These are phyloP conservation scores for Euplagia quadripunctaria DNA, from an alignment of 2,888 invertebrate genomes.

Conservation along the genomic window DNA sequence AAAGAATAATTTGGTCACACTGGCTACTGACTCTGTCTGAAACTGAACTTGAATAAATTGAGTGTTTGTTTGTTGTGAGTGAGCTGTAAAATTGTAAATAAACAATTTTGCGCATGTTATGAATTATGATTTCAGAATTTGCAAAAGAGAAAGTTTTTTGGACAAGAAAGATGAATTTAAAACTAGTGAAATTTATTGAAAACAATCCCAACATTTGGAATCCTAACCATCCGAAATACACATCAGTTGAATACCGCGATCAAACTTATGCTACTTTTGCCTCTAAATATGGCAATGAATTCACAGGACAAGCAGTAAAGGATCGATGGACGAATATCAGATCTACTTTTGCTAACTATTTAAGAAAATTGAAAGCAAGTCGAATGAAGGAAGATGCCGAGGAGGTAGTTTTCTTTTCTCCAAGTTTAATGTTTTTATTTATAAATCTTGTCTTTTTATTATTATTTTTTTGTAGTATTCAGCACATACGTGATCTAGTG, in stretches of 20 bases:
- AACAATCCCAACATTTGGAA: slow-evolving; percentile 79
- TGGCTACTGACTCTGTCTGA: no score
- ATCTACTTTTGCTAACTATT: slow-evolving; percentile 78
- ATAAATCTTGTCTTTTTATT: neutral
- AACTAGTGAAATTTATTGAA: slow-evolving; percentile 78
- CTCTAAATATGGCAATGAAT: slow-evolving; percentile 73
- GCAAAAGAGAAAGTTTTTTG: slow-evolving; percentile 82
- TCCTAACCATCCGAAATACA: slow-evolving; percentile 79
- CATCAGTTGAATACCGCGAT: slow-evolving; percentile 71
- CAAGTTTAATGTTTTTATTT: neutral
- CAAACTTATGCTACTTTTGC: slow-evolving; percentile 79
- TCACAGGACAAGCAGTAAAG: slow-evolving; percentile 80
- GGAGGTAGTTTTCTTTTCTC: slow-evolving; percentile 48
- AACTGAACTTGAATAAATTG: no score
- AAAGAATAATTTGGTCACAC: no score
- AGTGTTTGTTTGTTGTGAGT: no score
- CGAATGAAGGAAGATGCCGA: slow-evolving; percentile 62
- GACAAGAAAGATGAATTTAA: slow-evolving; percentile 81
- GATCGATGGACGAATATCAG: slow-evolving; percentile 83
- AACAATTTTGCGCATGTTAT: neutral
- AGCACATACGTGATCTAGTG: no score
- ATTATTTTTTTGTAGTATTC: neutral
- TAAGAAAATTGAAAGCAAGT: slow-evolving; percentile 74
- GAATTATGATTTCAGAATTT: slow-evolving; percentile 74
- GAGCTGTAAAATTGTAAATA: neutral